Evolutionary conservation across 2,113 vertebrate species (phyloP).

Genomic region (Plecotus auritus): DNA sequence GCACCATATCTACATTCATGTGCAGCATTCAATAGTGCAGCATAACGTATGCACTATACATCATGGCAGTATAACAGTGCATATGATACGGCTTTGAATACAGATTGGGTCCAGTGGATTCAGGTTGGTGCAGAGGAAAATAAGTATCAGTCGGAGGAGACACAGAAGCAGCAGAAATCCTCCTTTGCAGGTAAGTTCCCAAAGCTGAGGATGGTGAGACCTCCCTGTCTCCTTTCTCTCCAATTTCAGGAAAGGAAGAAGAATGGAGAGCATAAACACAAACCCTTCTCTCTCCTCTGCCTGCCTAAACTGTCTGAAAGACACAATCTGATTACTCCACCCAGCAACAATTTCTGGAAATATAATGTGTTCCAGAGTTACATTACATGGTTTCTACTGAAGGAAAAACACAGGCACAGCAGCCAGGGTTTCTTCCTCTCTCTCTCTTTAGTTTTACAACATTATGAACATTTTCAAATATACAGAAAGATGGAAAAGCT

Average conservation of each 20-base stretch:
- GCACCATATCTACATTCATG: neutral
- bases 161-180: neutral
- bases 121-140: neutral
- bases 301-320: neutral
- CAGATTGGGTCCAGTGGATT: neutral
- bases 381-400: neutral
- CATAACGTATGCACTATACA: too few relatives aligned
- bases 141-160: neutral
- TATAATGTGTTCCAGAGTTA: neutral
- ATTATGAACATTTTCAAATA: neutral
- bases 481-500: neutral
- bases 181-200: neutral
- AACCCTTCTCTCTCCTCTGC: neutral
- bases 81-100: neutral
- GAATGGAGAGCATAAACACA: neutral
- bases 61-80: neutral
- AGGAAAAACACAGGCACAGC: neutral
- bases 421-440: neutral
- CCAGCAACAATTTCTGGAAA: neutral
- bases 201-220: neutral
- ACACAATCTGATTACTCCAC: neutral
- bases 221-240: neutral
- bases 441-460: neutral
- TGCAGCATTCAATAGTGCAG: neutral
- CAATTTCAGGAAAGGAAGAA: neutral